Evolutionary conservation across 2,797 vertebrate species (phyloP), one percentile per base, ranked within the genome.

Genomic region (Clarias fuscus): DNA sequence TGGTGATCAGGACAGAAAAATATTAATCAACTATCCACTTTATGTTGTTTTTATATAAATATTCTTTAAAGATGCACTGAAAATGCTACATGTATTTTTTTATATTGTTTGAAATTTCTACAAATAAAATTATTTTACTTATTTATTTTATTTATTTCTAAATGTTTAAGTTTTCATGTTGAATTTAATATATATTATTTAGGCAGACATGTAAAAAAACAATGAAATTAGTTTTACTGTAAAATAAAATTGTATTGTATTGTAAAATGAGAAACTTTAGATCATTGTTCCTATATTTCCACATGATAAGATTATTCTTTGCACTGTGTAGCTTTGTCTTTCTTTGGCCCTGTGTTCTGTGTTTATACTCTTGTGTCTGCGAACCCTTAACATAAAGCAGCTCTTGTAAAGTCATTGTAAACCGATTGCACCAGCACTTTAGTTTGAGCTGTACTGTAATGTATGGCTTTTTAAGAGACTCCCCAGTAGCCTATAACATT

Each of bases 311-410:
- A 7, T 82, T 53, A 22, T 53, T 33, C n/a, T 11, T 56, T 15
- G 5, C n/a, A 22, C n/a, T 8, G 1, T 65, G n/a, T 24, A 65
- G 61, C 20, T 18, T 7, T 11, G 2, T n/a, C 61, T 13, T 18
- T 68, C n/a, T 22, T 22, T 27, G 40, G 40, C 43, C 62, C 11
- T 82, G n/a, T 3, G 15, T 67, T 20, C 15, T 27, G 40, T 82
- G 80, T 82, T 82, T 82, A 82, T 68, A 22, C 64, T 68, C 27
- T 53, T 6, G 64, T 82, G 79, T 82, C 79, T 22, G 62, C 8
- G 43, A 30, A 30, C 40, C 27, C 80, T 82, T 82, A 82, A 56
- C 37, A 18, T 82, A 82, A 68, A 17, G 62, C 64, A 53, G 64
- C 64, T 27, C n/a, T 68, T 56, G 64, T 68, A 53, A 56, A 68